Evolutionary conservation across 2,113 vertebrate genomes (phyloP).

Genomic region (Onychostoma macrolepis): DNA sequence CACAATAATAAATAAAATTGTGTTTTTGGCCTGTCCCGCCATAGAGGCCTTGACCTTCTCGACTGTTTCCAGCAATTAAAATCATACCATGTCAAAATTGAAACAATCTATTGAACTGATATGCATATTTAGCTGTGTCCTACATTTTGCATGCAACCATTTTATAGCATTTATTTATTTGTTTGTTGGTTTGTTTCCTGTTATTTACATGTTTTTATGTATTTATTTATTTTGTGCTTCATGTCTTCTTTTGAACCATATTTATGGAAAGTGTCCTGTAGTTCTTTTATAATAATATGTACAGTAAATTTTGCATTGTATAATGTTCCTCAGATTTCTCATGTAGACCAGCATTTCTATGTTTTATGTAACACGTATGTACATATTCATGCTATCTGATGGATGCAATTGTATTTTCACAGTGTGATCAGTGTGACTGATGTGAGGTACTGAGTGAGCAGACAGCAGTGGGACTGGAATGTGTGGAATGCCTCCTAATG

Average conservation of each 20-base stretch:
- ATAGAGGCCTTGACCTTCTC: no score
- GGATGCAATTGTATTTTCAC: conserved; percentile 6
- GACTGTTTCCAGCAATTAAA: neutral
- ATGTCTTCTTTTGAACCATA: neutral
- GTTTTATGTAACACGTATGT: neutral
- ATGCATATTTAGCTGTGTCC: neutral
- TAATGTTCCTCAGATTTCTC: neutral
- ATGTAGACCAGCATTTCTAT: neutral
- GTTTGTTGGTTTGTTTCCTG: neutral
- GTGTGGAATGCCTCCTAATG: conserved; percentile 34
- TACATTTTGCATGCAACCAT: neutral
- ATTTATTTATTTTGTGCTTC: neutral
- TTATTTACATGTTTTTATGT: no score
- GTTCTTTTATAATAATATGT: neutral
- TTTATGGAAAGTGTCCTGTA: neutral
- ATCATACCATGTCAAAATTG: neutral
- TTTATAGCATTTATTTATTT: neutral
- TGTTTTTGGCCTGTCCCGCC: neutral
- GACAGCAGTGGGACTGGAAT: conserved; percentile 23
- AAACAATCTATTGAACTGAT: neutral
- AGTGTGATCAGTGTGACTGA: neutral
- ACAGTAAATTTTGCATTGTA: neutral
- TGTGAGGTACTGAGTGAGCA: conserved; percentile 20
- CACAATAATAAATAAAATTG: no score
- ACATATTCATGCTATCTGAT: neutral